These are phyloP conservation scores for Pollicipes pollicipes DNA, from an alignment of 1,140 invertebrate genomes.

Conservation along the genomic window DNA sequence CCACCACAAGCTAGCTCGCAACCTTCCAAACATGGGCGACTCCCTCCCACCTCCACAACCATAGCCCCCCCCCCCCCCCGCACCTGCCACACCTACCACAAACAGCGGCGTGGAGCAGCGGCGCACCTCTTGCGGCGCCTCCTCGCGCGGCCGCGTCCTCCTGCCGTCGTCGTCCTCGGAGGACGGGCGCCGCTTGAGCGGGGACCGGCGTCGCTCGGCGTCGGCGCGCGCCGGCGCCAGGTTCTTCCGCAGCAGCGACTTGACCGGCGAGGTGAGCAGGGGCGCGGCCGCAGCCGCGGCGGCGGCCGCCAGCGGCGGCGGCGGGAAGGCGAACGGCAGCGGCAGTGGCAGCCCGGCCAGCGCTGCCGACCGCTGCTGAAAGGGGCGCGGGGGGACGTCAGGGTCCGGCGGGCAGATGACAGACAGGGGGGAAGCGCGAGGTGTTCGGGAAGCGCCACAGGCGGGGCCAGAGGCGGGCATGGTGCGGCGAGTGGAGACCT, in stretches of 20 bases:
- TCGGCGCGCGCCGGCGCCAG: not conserved
- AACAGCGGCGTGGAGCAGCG: not conserved
- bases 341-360: not conserved
- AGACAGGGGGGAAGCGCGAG: no score
- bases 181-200: not conserved
- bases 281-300: no score
- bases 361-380: not conserved
- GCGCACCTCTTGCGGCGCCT: not conserved
- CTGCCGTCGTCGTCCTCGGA: not conserved
- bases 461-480: no score
- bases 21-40: no score
- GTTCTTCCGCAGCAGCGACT: not conserved
- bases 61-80: no score
- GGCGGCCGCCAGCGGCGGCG: no score
- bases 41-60: no score
- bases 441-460: no score
- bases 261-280: not conserved
- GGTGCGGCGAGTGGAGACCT: no score
- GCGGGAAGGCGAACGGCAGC: not conserved
- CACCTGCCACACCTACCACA: not conserved
- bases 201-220: not conserved
- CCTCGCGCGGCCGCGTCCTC: not conserved
- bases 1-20: no score
- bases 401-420: no score
- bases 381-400: not conserved